These are phyloP conservation scores for Torymus texanus DNA, from an alignment of 2,888 invertebrate species.

Conservation along the genomic window DNA sequence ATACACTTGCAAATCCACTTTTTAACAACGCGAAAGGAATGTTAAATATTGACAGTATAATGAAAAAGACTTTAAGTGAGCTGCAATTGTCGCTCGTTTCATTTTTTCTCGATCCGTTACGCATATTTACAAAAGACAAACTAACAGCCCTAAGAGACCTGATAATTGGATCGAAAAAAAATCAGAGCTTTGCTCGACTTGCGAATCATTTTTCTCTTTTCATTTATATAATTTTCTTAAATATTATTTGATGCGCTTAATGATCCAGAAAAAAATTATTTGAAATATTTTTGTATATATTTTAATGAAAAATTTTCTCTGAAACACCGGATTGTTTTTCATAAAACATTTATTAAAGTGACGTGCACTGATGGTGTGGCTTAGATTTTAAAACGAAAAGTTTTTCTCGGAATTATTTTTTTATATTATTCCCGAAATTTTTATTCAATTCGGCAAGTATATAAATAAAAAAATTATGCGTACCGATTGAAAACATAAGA, in stretches of 20 bases:
- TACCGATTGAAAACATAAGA: too few relatives aligned
- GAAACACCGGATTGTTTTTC: too few relatives aligned
- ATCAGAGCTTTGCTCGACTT: background rate
- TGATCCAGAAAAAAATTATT: slow-evolving; percentile 12
- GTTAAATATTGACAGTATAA: slow-evolving; percentile 12
- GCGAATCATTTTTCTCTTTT: background rate
- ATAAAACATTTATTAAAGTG: too few relatives aligned
- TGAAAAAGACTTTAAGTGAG: slow-evolving; percentile 32
- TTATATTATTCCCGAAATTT: too few relatives aligned
- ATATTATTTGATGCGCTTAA: background rate
- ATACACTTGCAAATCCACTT: background rate
- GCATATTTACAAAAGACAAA: slow-evolving; percentile 28
- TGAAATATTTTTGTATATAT: too few relatives aligned
- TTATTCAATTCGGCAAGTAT: too few relatives aligned
- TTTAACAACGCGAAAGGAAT: slow-evolving; percentile 5
- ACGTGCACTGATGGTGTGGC: too few relatives aligned
- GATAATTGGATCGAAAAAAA: background rate
- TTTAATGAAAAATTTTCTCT: too few relatives aligned
- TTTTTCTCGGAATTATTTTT: too few relatives aligned
- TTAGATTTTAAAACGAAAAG: too few relatives aligned
- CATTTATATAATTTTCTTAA: background rate
- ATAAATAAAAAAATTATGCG: too few relatives aligned
- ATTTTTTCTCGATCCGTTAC: background rate
- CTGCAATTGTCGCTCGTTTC: background rate
- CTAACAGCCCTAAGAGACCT: background rate